Evolutionary conservation across 2,113 vertebrate species (phyloP).

Genomic region (Megaleporinus macrocephalus): DNA sequence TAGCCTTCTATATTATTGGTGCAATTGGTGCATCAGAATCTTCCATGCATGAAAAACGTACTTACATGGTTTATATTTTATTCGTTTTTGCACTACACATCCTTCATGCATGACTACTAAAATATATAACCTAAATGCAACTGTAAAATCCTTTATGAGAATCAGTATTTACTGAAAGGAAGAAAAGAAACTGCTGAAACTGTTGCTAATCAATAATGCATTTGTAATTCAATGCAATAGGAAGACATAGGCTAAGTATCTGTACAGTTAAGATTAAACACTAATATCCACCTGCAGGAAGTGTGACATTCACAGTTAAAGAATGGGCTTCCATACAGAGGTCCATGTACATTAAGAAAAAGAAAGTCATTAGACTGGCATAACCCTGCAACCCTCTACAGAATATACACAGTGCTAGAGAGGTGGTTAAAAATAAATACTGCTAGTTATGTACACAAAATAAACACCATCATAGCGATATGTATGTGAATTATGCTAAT

Average conservation of each 20-base stretch:
- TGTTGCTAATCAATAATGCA: slow-evolving; percentile 34
- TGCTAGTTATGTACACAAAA: slow-evolving; percentile 33
- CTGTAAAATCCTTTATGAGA: neutral
- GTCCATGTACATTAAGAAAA: slow-evolving; percentile 25
- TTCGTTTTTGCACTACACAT: slow-evolving; percentile 23
- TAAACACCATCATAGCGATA: slow-evolving; percentile 1
- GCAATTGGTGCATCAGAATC: slow-evolving; percentile 43
- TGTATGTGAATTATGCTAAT: neutral
- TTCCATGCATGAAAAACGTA: slow-evolving; percentile 51
- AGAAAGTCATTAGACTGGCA: slow-evolving; percentile 10
- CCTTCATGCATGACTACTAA: slow-evolving; percentile 48
- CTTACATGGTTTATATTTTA: slow-evolving; percentile 5
- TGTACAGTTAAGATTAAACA: slow-evolving; percentile 37
- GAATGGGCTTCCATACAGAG: slow-evolving; percentile 31
- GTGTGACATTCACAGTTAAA: slow-evolving; percentile 43
- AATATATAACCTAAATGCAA: slow-evolving; percentile 24
- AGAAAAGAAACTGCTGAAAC: slow-evolving; percentile 21
- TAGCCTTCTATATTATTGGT: slow-evolving; percentile 35
- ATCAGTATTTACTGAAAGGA: slow-evolving; percentile 10
- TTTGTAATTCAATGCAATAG: slow-evolving; percentile 44
- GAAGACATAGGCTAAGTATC: slow-evolving; percentile 41
- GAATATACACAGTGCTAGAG: slow-evolving; percentile 14
- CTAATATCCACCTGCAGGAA: slow-evolving; percentile 30
- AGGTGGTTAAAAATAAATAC: slow-evolving; percentile 4
- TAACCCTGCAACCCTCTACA: slow-evolving; percentile 18